These are phyloP conservation scores for Alouatta palliata DNA, from an alignment of 2,113 vertebrate genomes.

Conservation along the genomic window DNA sequence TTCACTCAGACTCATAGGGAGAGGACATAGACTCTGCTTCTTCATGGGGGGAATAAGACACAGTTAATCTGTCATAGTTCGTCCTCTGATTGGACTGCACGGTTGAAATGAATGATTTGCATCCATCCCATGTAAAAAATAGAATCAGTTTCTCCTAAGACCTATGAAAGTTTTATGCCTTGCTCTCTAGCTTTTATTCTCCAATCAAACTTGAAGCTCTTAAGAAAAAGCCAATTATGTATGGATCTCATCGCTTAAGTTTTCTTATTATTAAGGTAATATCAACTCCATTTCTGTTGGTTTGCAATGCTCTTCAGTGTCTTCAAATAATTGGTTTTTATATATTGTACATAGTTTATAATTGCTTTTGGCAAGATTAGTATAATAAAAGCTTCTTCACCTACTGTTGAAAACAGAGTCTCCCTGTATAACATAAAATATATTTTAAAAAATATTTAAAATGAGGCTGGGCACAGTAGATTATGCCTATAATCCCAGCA, in stretches of 20 bases:
- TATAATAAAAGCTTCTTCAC: neutral
- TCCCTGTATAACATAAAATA: neutral
- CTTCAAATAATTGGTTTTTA: neutral
- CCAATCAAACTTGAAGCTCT: neutral
- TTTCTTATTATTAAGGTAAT: neutral
- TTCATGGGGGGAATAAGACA: neutral
- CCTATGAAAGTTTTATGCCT: neutral
- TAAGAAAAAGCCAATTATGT: neutral
- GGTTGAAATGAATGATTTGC: neutral
- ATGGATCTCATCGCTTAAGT: neutral
- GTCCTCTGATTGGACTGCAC: neutral
- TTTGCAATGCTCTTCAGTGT: neutral
- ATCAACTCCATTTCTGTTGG: neutral
- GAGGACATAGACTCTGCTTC: neutral
- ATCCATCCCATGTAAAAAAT: neutral
- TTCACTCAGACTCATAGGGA: neutral
- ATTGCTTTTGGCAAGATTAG: neutral
- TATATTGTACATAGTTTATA: neutral
- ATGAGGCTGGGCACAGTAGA: no score
- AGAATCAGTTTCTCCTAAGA: neutral
- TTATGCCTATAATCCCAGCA: no score
- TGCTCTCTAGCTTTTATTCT: neutral
- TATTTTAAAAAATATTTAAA: neutral
- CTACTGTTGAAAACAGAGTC: neutral
- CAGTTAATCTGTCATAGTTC: neutral